Evolutionary conservation across 2,888 invertebrate species (phyloP).

Genomic region (Linnaemya tessellans): DNA sequence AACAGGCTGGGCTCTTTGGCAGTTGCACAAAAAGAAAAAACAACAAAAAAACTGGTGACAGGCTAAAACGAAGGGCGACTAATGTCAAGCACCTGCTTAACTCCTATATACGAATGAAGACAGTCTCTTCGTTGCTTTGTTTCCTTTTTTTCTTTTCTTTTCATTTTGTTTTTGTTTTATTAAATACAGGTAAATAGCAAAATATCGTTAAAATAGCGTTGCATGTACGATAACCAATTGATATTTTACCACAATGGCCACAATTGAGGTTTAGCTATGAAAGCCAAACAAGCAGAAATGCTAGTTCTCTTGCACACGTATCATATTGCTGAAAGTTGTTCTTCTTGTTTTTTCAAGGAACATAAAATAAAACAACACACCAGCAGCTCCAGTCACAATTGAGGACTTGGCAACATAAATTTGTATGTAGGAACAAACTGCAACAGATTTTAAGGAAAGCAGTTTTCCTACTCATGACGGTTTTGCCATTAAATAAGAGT

Average conservation of each 20-base stretch:
- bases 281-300: slow-evolving; percentile 48
- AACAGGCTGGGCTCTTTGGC: slow-evolving; percentile 11
- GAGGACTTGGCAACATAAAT: slow-evolving; percentile 6
- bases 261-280: slow-evolving; percentile 69
- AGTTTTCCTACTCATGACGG: not conserved
- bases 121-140: slow-evolving; percentile 2
- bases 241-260: slow-evolving; percentile 69
- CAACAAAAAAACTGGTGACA: slow-evolving; percentile 15
- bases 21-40: slow-evolving; percentile 12
- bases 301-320: slow-evolving; percentile 9
- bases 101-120: slow-evolving; percentile 47
- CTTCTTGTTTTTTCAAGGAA: not conserved
- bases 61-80: slow-evolving; percentile 52
- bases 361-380: slow-evolving; percentile 1
- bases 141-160: not conserved
- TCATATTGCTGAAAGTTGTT: slow-evolving; percentile 1
- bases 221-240: slow-evolving; percentile 69
- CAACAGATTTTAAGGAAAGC: not conserved
- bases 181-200: slow-evolving; percentile 67
- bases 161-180: slow-evolving; percentile 19
- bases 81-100: slow-evolving; percentile 70
- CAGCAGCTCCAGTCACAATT: slow-evolving; percentile 14
- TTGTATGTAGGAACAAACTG: not conserved
- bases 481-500: not conserved
- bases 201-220: slow-evolving; percentile 71